phyloP scores from a whole-genome alignment of 2,113 vertebrate genomes.

The Crotalus horridus region DNA sequence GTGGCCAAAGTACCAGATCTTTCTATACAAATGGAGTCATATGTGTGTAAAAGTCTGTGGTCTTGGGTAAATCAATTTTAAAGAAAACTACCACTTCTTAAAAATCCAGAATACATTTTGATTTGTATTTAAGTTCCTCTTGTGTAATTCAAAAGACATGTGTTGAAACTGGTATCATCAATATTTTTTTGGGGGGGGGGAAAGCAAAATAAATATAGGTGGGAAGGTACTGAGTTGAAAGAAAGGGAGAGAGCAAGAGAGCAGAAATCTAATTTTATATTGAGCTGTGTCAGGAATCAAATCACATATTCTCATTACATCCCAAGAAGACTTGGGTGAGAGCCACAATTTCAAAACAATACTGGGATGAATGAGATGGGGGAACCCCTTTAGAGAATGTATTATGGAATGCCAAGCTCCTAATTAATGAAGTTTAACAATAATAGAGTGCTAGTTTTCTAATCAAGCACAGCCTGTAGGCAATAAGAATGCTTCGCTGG shows the following conservation, averaged over 20 bases:
- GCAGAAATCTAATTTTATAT: not conserved
- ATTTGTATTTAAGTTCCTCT: not conserved
- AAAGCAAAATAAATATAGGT: not conserved
- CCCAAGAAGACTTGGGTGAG: not conserved
- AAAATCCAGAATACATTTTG: not conserved
- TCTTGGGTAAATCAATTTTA: not conserved
- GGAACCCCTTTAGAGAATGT: not conserved
- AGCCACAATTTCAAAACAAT: constrained; percentile 10
- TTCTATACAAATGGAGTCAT: not conserved
- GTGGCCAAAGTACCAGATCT: too few relatives aligned
- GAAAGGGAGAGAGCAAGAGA: not conserved
- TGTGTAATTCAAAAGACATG: not conserved
- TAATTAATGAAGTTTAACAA: not conserved
- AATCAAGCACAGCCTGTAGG: not conserved
- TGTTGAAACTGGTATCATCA: not conserved
- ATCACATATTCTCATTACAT: not conserved
- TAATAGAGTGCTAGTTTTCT: not conserved
- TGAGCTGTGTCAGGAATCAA: not conserved
- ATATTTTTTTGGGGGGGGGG: accelerated
- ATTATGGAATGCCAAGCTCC: not conserved
- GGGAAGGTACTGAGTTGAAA: not conserved
- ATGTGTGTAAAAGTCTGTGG: not conserved
- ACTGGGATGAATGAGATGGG: constrained; percentile 2
- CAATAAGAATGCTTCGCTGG: constrained; percentile 6
- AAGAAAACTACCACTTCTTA: not conserved